These are phyloP conservation scores for Hippocampus mohnikei DNA, from an alignment of 2,113 vertebrate genomes.

Conservation along the genomic window DNA sequence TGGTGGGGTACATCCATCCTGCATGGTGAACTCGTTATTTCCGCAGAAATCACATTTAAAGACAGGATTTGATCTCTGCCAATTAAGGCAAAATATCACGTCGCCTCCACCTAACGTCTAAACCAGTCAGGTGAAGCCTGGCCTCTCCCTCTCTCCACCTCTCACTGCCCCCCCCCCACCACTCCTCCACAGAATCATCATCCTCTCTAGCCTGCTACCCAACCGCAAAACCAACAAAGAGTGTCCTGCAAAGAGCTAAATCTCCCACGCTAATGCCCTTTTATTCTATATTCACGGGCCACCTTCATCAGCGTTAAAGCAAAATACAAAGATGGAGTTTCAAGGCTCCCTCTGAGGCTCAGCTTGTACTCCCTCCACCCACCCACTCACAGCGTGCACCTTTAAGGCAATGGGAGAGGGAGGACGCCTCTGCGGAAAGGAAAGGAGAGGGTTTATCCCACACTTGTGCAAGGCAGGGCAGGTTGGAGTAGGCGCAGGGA, in stretches of 20 bases:
- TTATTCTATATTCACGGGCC: slow-evolving; percentile 17
- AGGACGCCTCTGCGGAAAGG: slow-evolving; percentile 68
- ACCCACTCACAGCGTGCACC: slow-evolving; percentile 64
- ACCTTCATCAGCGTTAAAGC: slow-evolving; percentile 34
- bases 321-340: slow-evolving; percentile 17
- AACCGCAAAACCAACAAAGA: slow-evolving; percentile 28
- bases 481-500: slow-evolving; percentile 69
- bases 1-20: slow-evolving; percentile 62
- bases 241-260: slow-evolving; percentile 42
- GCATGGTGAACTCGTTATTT: slow-evolving; percentile 20
- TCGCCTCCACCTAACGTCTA: slow-evolving; percentile 33
- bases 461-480: slow-evolving; percentile 74
- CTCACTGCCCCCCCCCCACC: not conserved
- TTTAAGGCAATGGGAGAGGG: slow-evolving; percentile 72
- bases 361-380: slow-evolving; percentile 20
- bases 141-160: slow-evolving; percentile 4
- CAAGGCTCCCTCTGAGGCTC: slow-evolving; percentile 29
- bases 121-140: slow-evolving; percentile 58
- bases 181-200: slow-evolving; percentile 31
- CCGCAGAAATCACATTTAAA: slow-evolving; percentile 54
- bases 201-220: slow-evolving; percentile 35
- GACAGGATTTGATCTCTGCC: slow-evolving; percentile 57
- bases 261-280: slow-evolving; percentile 25
- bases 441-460: slow-evolving; percentile 72
- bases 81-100: slow-evolving; percentile 64